Conservation (phyloP, 2,113 vertebrate genomes). For the Leucosticte australis region DNA sequence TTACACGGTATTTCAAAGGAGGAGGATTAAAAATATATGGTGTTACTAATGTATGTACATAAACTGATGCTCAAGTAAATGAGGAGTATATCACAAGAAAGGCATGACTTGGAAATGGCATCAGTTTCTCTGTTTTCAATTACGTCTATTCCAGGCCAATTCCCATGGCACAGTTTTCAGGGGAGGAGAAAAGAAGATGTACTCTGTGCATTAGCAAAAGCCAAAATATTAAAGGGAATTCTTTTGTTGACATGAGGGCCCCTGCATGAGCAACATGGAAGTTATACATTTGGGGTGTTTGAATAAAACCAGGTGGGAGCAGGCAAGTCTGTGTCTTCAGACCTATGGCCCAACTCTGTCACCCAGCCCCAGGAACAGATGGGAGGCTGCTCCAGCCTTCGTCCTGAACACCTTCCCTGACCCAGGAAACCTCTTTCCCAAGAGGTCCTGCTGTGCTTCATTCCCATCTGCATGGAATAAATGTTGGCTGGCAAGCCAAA, state of each 20-base stretch:
- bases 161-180: background rate
- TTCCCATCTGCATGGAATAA: background rate
- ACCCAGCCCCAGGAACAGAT: background rate
- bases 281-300: background rate
- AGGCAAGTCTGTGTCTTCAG: background rate
- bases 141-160: background rate
- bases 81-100: background rate
- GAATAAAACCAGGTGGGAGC: background rate
- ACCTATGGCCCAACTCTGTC: background rate
- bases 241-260: background rate
- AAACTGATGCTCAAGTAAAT: background rate
- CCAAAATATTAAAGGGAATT: background rate
- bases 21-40: background rate
- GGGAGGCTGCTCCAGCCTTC: background rate
- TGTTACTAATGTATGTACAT: background rate
- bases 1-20: background rate
- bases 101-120: background rate
- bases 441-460: background rate
- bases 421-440: rapidly evolving
- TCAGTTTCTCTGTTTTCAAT: background rate
- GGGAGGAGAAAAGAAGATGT: background rate
- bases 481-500: background rate
- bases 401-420: background rate
- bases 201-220: background rate
- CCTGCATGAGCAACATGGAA: background rate